Percentiles rank a stretch among this genome's conserved stretches.
phyloP scores from a whole-genome alignment of 2,113 vertebrate species.

The Bubo scandiacus region DNA sequence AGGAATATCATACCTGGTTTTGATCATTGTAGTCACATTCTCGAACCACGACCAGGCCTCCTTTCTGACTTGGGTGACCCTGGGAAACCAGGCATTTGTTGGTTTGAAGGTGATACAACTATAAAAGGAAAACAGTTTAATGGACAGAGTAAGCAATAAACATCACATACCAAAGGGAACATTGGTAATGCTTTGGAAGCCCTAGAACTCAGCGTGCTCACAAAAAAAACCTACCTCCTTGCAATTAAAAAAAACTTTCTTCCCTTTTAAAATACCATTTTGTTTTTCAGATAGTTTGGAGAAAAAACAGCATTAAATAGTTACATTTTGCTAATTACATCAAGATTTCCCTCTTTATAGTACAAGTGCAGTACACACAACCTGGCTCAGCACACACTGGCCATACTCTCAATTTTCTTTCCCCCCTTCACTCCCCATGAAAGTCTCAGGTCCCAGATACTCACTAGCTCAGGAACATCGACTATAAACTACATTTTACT shows the following conservation, averaged over 20 bases:
- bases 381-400: background rate
- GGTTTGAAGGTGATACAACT: slow-evolving; percentile 88
- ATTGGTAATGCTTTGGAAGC: background rate
- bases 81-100: slow-evolving; percentile 88
- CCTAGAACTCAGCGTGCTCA: background rate
- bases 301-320: background rate
- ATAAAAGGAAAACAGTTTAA: background rate
- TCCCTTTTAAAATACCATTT: background rate
- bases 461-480: background rate
- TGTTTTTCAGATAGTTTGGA: background rate
- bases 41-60: slow-evolving; percentile 84
- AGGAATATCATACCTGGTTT: slow-evolving; percentile 81
- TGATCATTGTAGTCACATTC: slow-evolving; percentile 85
- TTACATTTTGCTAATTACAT: background rate
- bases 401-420: background rate
- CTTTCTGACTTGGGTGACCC: slow-evolving; percentile 93
- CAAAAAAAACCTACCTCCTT: background rate
- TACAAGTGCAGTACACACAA: background rate
- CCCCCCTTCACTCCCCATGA: background rate
- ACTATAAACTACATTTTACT: background rate
- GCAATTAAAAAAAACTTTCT: background rate
- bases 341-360: background rate
- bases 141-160: background rate
- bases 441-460: background rate
- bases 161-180: background rate